A percentile compares a stretch with the other conserved stretches of the same genome.
phyloP scores from a whole-genome alignment of 1,140 invertebrate species.

The Drosophila bipectinata region DNA sequence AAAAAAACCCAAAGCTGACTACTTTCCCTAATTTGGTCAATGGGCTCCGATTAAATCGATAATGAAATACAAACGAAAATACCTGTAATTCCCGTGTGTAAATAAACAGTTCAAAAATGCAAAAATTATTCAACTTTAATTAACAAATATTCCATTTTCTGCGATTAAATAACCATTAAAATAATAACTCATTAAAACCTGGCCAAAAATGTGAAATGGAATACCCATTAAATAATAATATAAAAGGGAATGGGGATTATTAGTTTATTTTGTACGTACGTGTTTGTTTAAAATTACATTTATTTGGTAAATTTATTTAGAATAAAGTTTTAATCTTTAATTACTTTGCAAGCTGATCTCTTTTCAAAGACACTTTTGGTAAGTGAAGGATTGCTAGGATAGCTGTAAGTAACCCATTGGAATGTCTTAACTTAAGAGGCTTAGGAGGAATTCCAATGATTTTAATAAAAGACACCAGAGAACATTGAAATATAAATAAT shows the following conservation, averaged over 20 bases:
- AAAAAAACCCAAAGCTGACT: conserved; percentile 5
- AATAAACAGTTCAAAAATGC: conserved; percentile 43
- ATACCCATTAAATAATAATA: background rate
- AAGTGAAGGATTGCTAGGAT: background rate
- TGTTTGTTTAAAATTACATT: too few species aligned
- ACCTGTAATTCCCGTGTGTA: conserved; percentile 47
- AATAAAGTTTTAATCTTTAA: too few species aligned
- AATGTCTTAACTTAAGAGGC: background rate
- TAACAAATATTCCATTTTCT: conserved; percentile 42
- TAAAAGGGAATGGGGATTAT: background rate
- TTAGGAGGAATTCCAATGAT: conserved; percentile 4
- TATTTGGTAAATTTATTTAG: too few species aligned
- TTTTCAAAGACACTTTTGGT: background rate
- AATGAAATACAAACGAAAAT: conserved; percentile 41
- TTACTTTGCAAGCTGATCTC: too few species aligned
- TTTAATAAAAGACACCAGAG: background rate
- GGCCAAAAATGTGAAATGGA: conserved; percentile 4
- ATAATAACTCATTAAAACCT: conserved; percentile 35
- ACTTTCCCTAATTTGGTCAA: conserved; percentile 39
- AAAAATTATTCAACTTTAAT: conserved; percentile 53
- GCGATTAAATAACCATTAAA: conserved; percentile 50
- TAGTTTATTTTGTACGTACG: too few species aligned
- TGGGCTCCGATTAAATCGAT: conserved; percentile 53
- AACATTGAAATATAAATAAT: background rate
- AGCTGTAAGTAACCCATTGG: background rate